phyloP scores from a whole-genome alignment of 1,140 invertebrate genomes.

The Brachystomella parvula region DNA sequence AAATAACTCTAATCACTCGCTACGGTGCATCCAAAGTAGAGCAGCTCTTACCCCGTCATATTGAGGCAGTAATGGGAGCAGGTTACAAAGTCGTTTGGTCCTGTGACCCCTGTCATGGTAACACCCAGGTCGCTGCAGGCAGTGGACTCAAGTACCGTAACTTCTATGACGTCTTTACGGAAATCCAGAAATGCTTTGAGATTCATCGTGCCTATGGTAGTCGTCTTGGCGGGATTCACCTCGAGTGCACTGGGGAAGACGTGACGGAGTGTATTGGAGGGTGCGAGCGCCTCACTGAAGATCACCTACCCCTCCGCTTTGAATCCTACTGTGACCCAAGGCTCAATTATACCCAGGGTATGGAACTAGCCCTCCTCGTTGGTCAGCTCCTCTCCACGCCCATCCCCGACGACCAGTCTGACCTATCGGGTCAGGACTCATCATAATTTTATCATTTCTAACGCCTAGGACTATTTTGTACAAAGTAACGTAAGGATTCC shows the following conservation, averaged over 20 bases:
- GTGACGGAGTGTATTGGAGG: constrained; percentile 14
- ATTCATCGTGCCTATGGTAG: not conserved
- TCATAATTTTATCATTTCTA: no score
- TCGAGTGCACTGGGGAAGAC: constrained; percentile 11
- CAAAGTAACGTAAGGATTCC: no score
- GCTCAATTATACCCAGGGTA: constrained; percentile 6
- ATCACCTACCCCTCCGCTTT: not conserved
- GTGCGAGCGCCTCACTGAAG: not conserved
- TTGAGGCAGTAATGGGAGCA: not conserved
- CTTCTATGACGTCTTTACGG: not conserved
- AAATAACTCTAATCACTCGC: constrained; percentile 14
- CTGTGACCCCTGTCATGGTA: constrained; percentile 15
- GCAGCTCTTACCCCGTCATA: constrained; percentile 2
- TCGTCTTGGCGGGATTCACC: constrained; percentile 4
- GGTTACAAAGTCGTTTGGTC: constrained; percentile 14
- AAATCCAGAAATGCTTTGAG: not conserved
- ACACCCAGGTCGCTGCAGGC: not conserved
- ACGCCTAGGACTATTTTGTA: no score
- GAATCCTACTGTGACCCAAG: constrained; percentile 12
- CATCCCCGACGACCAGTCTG: no score
- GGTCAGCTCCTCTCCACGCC: not conserved
- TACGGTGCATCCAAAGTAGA: constrained; percentile 11
- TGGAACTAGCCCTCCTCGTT: not conserved
- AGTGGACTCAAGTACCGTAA: constrained; percentile 4
- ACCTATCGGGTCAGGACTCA: no score